Evolutionary conservation across 2,888 invertebrate species (phyloP), one percentile per base, ranked within the genome.

Genomic region (Linnaemya vulpina): DNA sequence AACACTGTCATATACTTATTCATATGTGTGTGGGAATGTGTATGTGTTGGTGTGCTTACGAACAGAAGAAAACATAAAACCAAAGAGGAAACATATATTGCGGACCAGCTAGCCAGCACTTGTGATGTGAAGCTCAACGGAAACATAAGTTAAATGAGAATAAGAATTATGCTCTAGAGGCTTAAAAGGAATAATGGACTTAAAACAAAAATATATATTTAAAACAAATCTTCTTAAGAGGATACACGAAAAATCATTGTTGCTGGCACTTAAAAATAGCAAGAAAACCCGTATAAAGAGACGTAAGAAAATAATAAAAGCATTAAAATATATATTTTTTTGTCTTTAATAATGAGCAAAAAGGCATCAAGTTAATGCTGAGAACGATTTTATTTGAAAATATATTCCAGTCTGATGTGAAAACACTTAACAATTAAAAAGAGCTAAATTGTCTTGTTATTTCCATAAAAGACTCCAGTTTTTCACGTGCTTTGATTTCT

Each of bases 131-230:
- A 77, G 55, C 63, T 71, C 62, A 71, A 79, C 35, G 63, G 40
- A 53, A 71, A 60, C 75, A 67, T 65, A 67, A n/a, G 78, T 79
- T 75, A 75, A 75, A 79, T 73, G 74, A 65, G 74, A 65, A 60
- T 75, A 79, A 70, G 79, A 76, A 84, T 65, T 60, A 76, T 76
- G 53, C 84, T 65, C 79, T 20, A 49, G 79, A 84, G 79, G n/a
- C 75, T 68, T 53, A 65, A 55, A 62, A 63, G 58, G n/a, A 70
- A 63, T 58, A 63, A n/a, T n/a, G n/a, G n/a, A n/a, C n/a, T n/a
- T n/a, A n/a, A 65, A 76, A 55, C n/a, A 62, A 62, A 49, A 51
- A 13, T n/a, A 22, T 55, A 46, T 35, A 49, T 20, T 7, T 17
- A 11, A 46, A 49, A 60, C n/a, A 17, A 38, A 15, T 30, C 25